phyloP scores from a whole-genome alignment of 2,113 vertebrate genomes.

The Myanophis thanlyinensis region DNA sequence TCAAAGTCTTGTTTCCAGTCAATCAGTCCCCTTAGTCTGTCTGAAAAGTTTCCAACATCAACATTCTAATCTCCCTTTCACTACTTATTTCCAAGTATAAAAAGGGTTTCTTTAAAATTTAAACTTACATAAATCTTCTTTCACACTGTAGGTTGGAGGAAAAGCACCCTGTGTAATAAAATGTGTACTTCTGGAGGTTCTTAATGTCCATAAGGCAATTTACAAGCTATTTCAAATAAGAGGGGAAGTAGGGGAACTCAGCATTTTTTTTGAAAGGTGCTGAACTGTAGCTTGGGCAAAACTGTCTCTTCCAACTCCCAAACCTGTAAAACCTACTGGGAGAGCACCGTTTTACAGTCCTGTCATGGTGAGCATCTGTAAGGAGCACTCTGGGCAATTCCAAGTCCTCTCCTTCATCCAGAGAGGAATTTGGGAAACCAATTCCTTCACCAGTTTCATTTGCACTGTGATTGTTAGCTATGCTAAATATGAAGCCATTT shows the following conservation, averaged over 20 bases:
- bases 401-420: background rate
- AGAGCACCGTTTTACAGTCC: background rate
- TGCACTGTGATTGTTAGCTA: background rate
- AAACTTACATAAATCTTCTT: background rate
- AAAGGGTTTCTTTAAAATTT: background rate
- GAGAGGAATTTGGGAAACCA: background rate
- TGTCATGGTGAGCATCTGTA: background rate
- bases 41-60: background rate
- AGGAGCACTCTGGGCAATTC: background rate
- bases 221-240: background rate
- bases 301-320: background rate
- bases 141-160: background rate
- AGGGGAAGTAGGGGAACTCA: background rate
- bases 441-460: background rate
- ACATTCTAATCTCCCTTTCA: background rate
- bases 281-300: background rate
- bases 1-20: background rate
- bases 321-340: background rate
- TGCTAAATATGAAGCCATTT: too few relatives aligned
- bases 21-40: background rate
- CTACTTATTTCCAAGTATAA: background rate
- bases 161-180: background rate
- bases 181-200: background rate
- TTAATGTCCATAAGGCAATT: background rate
- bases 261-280: background rate